phyloP scores from a whole-genome alignment of 2,888 invertebrate species.

The Axea sp. region DNA sequence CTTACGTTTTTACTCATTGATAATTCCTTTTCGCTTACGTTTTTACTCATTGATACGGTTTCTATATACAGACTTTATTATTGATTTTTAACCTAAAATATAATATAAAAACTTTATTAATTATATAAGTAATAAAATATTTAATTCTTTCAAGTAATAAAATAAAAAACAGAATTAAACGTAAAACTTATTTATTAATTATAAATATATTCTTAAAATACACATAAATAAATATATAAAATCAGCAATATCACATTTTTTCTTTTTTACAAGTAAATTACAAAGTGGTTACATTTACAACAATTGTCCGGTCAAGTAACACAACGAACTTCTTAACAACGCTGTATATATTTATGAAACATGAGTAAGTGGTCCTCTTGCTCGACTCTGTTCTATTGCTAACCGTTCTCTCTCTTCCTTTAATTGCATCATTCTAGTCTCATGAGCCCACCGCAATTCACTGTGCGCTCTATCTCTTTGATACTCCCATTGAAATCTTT shows the following conservation, averaged over 20 bases:
- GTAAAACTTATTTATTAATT: no score
- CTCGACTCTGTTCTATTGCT: slow-evolving; percentile 66
- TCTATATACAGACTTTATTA: slow-evolving; percentile 23
- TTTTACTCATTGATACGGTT: slow-evolving; percentile 21
- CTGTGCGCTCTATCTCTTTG: slow-evolving; percentile 70
- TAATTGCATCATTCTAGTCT: slow-evolving; percentile 72
- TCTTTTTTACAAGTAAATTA: no score
- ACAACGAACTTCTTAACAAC: slow-evolving; percentile 16
- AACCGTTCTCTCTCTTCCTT: slow-evolving; percentile 70
- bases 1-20: no score
- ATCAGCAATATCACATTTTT: no score
- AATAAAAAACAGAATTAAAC: no score
- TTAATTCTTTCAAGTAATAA: neutral
- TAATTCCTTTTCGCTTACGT: no score
- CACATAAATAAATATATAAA: no score
- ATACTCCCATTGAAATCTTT: slow-evolving; percentile 71
- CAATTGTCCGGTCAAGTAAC: neutral
- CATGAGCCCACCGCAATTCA: slow-evolving; percentile 71
- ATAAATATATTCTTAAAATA: no score
- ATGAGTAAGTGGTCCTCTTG: slow-evolving; percentile 35
- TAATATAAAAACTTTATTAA: slow-evolving; percentile 16
- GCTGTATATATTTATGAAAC: slow-evolving; percentile 36
- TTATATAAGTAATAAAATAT: neutral
- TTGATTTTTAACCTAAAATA: slow-evolving; percentile 43
- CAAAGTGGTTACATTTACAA: neutral